These are phyloP conservation scores for Nibea albiflora DNA, from an alignment of 2,113 vertebrate genomes.

Conservation along the genomic window DNA sequence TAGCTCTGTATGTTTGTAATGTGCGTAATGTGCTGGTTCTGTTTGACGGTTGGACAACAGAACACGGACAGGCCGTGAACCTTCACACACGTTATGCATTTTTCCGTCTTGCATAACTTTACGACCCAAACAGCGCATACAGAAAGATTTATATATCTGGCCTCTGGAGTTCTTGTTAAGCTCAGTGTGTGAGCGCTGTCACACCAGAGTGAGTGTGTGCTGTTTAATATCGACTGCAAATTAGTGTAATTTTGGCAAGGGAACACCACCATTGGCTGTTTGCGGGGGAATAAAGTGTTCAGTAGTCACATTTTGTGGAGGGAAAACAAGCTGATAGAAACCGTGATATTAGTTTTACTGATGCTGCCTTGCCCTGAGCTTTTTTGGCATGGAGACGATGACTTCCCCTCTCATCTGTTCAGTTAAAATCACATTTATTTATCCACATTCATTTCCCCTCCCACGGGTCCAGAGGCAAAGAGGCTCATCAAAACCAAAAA, in stretches of 20 bases:
- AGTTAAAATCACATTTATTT: neutral
- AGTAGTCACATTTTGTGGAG: neutral
- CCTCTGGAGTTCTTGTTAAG: neutral
- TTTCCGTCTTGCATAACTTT: neutral
- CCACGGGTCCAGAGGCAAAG: no score
- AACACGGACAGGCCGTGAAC: neutral
- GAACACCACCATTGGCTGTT: neutral
- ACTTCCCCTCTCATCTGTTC: neutral
- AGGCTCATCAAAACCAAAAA: neutral
- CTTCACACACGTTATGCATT: neutral
- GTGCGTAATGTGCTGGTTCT: neutral
- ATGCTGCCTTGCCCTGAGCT: neutral
- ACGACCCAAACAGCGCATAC: neutral
- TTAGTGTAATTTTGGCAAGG: neutral
- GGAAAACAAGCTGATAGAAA: neutral
- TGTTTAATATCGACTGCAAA: neutral
- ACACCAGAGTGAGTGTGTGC: neutral
- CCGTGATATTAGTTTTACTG: neutral
- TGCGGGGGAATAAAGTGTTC: neutral
- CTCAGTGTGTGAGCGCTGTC: neutral
- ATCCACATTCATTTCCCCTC: no score
- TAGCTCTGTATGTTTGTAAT: no score
- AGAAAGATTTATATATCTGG: neutral
- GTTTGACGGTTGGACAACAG: no score
- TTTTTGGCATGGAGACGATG: neutral